Percentiles rank a stretch among this genome's conserved stretches.
These are phyloP conservation scores for Plectus sambesii DNA, from an alignment of 1,140 invertebrate genomes.

Conservation along the genomic window DNA sequence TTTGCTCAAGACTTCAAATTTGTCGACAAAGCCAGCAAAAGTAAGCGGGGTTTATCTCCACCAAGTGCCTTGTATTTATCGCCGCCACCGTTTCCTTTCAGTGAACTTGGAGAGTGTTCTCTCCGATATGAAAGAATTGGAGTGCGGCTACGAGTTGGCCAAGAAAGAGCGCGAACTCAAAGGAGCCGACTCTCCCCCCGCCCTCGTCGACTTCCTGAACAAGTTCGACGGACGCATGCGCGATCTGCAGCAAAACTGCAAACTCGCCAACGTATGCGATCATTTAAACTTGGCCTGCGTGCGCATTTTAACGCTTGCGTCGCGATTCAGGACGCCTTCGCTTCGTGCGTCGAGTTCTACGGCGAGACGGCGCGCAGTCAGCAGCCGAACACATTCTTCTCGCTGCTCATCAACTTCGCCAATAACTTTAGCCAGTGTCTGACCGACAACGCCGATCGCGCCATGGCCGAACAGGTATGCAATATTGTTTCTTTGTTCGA, in stretches of 20 bases:
- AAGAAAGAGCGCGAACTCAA: conserved; percentile 27
- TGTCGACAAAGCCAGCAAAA: conserved; percentile 33
- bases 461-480: too few relatives aligned
- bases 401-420: conserved; percentile 23
- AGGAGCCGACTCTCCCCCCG: conserved; percentile 17
- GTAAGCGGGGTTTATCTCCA: conserved; percentile 16
- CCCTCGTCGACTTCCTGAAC: conserved; percentile 21
- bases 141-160: conserved; percentile 24
- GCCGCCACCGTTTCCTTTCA: conserved; percentile 10
- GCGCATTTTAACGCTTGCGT: not conserved
- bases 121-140: conserved; percentile 24
- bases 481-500: too few relatives aligned
- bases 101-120: conserved; percentile 26
- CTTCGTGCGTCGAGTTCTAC: conserved; percentile 33
- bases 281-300: not conserved
- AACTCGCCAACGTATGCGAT: conserved; percentile 11
- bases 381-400: conserved; percentile 27
- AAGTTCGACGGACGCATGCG: conserved; percentile 17
- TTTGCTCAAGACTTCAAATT: conserved; percentile 40
- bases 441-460: too few relatives aligned
- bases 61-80: not conserved
- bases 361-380: conserved; percentile 26
- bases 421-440: conserved; percentile 27
- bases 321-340: conserved; percentile 22
- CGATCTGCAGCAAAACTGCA: conserved; percentile 13